phyloP scores from a whole-genome alignment of 2,888 invertebrate genomes.

The Noctuana brunneofusca region DNA sequence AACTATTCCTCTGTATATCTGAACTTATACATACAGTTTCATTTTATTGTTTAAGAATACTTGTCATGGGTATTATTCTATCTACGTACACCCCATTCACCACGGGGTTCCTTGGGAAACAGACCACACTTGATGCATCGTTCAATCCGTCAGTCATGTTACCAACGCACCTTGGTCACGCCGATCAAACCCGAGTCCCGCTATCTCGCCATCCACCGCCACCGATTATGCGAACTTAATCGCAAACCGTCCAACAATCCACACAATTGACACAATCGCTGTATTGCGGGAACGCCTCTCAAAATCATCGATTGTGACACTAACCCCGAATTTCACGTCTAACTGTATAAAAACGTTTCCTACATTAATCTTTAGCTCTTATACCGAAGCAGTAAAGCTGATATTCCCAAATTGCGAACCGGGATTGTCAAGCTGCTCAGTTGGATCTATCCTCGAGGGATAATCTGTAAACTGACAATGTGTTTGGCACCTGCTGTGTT shows the following conservation, averaged over 20 bases:
- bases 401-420: conserved; percentile 6
- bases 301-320: conserved; percentile 34
- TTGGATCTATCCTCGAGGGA: conserved; percentile 34
- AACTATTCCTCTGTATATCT: no score
- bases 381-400: conserved; percentile 2
- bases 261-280: conserved; percentile 60
- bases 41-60: no score
- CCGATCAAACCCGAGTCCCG: conserved; percentile 47
- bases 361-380: background rate
- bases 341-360: conserved; percentile 21
- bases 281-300: conserved; percentile 52
- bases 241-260: conserved; percentile 49
- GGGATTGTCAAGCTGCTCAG: conserved; percentile 29
- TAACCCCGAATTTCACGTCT: conserved; percentile 29
- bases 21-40: no score
- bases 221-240: conserved; percentile 54
- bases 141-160: conserved; percentile 12
- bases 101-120: conserved; percentile 17
- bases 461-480: conserved; percentile 43
- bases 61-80: no score
- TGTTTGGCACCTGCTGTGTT: conserved; percentile 43
- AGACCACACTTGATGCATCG: conserved; percentile 41
- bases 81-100: background rate
- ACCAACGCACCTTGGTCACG: conserved; percentile 42
- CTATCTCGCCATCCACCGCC: conserved; percentile 30